Evolutionary conservation across 2,888 invertebrate genomes (phyloP), one percentile per base, ranked within the genome.

Genomic region (Erebia epiphron): DNA sequence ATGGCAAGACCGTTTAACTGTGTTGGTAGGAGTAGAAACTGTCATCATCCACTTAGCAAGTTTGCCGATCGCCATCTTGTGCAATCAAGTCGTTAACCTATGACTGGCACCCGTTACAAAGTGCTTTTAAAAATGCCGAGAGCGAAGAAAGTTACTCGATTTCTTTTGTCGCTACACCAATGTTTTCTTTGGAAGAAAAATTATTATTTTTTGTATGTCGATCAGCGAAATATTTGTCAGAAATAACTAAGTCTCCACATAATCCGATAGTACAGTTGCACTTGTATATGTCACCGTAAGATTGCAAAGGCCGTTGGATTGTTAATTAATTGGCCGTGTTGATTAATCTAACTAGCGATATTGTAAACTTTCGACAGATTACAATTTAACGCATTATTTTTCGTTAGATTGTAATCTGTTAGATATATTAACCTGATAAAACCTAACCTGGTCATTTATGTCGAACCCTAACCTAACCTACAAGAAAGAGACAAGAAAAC

Each of bases 41-140:
- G 86, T 85, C 88, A 91, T 91, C 89, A 90, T 89, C 86, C 90
- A 91, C 88, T 91, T 91, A 91, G 83, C 89, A 89, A 89, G 84
- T 88, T 88, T 81, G 85, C 86, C 78, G 85, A 85, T 85, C 87
- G 90, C 87, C 89, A 88, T 89, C 87, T 87, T 89, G 83, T 81
- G 82, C 88, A 89, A 91, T 91, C 89, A 90, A 87, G 87, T 90
- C 85, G 88, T 92, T 92, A 90, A 91, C 91, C 91, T 86, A 80
- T 81, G 82, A 74, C 80, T 75, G 78, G 74, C 72, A 76, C 72
- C 77, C 72, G 75, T 74, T 68, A 69, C 65, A 73, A 72, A 71
- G 69, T 75, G 66, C 67, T 73, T 62, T 50, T 63, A 54, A 71
- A 61, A 60, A 63, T 71, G 57, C 16, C 43, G 67, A 46, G 57